Evolutionary conservation across 1,140 invertebrate genomes (phyloP), one percentile per base, ranked within the genome.

Genomic region (Tetramorium simillimum): DNA sequence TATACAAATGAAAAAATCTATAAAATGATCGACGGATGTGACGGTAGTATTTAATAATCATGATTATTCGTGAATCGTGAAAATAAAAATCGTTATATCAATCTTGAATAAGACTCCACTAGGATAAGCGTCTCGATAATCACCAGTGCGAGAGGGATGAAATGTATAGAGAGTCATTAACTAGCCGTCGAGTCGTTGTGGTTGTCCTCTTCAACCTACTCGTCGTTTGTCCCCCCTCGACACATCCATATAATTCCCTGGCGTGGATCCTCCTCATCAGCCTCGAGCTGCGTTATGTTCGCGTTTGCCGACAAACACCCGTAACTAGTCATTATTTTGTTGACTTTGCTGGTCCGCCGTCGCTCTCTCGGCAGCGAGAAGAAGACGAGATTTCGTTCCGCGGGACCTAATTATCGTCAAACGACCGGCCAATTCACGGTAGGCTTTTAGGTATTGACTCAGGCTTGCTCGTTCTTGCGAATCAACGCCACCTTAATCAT

Each of bases 161-260:
- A 91, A 86, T 92, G 91, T 93, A 93, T 93, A 93, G 77, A 81
- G 92, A 93, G 92, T 91, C 92, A 94, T 94, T 94, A 94, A 94
- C 91, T 92, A 92, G 89, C 91, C 90, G 88, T 90, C 90, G 91
- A 89, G 90, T 94, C 90, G 91, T 92, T 92, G 91, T 89, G 90
- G 91, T 92, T 92, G 91, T 94, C 90, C 89, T 92, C 80, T 84
- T 91, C 86, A 72, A 73, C 86, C 73, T 82, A 75, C 82, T 69
- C 69, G 80, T 90, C 87, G 89, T 89, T 84, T 90, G 85, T 85
- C 78, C 56, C 84, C 28, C 63, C n/a, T 60, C 56, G 28, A 43
- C 82, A 72, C 43, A 51, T 86, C 24, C 63, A 6, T 70, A 28
- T 86, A 82, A 86, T 82, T 88, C 87, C 86, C 86, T 28, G 76